These are phyloP conservation scores for Patella ulyssiponensis DNA, from an alignment of 2,888 invertebrate genomes.

Conservation along the genomic window DNA sequence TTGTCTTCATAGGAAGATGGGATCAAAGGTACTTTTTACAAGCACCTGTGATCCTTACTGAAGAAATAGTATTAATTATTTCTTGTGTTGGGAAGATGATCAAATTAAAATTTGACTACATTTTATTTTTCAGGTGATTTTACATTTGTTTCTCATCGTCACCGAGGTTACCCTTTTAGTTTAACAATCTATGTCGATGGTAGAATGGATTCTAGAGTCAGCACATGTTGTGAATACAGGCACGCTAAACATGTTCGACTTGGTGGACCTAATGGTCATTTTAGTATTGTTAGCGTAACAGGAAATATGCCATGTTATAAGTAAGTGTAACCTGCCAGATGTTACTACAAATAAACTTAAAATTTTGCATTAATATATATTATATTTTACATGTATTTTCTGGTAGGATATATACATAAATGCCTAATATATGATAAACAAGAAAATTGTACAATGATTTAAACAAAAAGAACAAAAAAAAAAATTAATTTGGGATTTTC, in stretches of 20 bases:
- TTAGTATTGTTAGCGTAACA: constrained; percentile 68
- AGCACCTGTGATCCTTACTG: neutral
- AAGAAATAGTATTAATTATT: neutral
- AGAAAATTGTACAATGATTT: no score
- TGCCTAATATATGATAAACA: no score
- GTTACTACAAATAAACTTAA: no score
- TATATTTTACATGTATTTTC: no score
- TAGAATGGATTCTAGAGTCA: constrained; percentile 70
- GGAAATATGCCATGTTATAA: constrained; percentile 70
- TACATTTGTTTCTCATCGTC: constrained; percentile 71
- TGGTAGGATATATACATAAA: no score
- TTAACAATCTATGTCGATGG: constrained; percentile 72
- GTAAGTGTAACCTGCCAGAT: constrained; percentile 42
- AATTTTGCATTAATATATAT: no score
- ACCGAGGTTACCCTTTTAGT: constrained; percentile 73
- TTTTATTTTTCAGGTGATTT: constrained; percentile 66
- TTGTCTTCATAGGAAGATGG: no score
- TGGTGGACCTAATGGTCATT: constrained; percentile 72
- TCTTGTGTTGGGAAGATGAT: neutral
- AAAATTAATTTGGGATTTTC: no score
- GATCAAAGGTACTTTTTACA: neutral
- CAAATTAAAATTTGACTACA: neutral
- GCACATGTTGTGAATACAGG: constrained; percentile 73
- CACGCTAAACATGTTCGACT: constrained; percentile 69
- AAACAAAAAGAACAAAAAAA: no score